Base-by-base conservation (phyloP, 2,888 invertebrate genomes). In the Cosmorhoe ocellata region DNA sequence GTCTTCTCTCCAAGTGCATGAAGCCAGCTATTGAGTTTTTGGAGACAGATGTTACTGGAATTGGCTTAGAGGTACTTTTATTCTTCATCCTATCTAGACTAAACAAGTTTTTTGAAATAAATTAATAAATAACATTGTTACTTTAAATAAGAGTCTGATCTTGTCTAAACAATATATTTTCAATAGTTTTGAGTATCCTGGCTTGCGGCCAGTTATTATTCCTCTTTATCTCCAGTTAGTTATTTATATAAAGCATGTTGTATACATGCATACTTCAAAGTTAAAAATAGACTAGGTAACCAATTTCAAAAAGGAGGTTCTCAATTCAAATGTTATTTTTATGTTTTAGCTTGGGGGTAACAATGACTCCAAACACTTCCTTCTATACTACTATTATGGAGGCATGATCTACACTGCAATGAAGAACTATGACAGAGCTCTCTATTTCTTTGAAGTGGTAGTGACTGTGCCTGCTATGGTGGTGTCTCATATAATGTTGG, bases 321-420 rank as follows among this genome's bases (percentile, higher is more conserved):
- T n/a, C n/a, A 10, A 30, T 0, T 22, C 1, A 8, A 13, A 13
- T 32, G 1, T 10, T 13, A 51, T 48, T 8, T 4, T 11, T 4
- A 34, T 36, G 27, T 84, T 86, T 58, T 80, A 90, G 81, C 78
- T 93, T 91, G 95, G 95, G 71, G 94, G 94, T 60, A 92, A 94
- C 74, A 95, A 95, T 84, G 97, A 97, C 79, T 93, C 96, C 0
- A 97, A 96, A 86, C 95, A 97, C 81, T 98, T 98, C 78, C 91
- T 99, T 42, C 91, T 97, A 0, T 99, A 98, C 81, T 99, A 97
- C 79, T 99, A 99, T 81, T 99, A 99, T 78, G 98, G 98, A 50
- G 99, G 99, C 42, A 98, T 99, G 97, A 97, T 99, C 64, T 99
- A 98, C 81, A 94, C 98, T 46, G 96, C 97, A 8, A 86, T 98